Percentiles rank a stretch among this genome's conserved stretches.
These are phyloP conservation scores for Polyommatus icarus DNA, from an alignment of 2,888 invertebrate species.

Conservation along the genomic window DNA sequence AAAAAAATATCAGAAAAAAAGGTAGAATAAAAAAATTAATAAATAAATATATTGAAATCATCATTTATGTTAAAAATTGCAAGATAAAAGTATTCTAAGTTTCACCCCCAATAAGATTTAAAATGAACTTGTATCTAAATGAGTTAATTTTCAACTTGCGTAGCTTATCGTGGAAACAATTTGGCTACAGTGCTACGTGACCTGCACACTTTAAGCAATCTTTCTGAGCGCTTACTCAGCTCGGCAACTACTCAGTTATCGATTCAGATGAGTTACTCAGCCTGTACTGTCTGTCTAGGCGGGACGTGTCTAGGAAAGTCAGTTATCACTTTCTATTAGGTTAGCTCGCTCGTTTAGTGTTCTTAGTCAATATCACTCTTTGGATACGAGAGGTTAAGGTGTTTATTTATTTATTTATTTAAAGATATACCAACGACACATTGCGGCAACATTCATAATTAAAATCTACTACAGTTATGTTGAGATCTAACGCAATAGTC, in stretches of 20 bases:
- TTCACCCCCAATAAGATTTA: background rate
- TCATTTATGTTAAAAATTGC: background rate
- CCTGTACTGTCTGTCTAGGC: conserved; percentile 16
- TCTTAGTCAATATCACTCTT: background rate
- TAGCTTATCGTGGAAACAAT: background rate
- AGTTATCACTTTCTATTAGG: conserved; percentile 13
- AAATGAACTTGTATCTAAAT: background rate
- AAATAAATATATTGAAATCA: background rate
- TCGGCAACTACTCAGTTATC: background rate
- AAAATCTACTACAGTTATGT: no score
- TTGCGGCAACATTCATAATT: no score
- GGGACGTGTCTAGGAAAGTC: conserved; percentile 6
- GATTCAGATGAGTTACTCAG: conserved; percentile 16
- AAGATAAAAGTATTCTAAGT: background rate
- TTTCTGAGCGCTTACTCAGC: conserved; percentile 13
- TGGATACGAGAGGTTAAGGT: background rate
- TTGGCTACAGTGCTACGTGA: background rate
- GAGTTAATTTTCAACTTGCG: conserved; percentile 8
- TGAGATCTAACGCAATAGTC: no score
- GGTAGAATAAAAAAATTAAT: background rate
- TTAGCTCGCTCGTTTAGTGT: conserved; percentile 8
- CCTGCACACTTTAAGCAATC: conserved; percentile 13
- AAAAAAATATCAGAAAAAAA: no score
- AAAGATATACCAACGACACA: no score
- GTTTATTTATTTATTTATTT: no score